Base-by-base conservation (phyloP, 1,140 invertebrate species). In the Drosophila novamexicana region DNA sequence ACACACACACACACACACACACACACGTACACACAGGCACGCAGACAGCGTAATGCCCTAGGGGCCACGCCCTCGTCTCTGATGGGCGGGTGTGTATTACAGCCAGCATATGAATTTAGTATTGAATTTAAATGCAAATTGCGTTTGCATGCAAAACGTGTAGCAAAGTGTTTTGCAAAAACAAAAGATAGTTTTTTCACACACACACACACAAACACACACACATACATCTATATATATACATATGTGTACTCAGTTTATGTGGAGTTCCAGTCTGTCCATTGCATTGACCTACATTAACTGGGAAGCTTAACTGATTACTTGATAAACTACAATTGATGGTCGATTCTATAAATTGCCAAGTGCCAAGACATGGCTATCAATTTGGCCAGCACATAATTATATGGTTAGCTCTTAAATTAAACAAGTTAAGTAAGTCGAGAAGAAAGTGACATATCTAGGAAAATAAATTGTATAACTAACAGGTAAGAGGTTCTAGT, bases 91-190 rank as follows among this genome's bases (percentile, higher is more conserved):
- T 88, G 83, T 88, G 61, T 77, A 89, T 89, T 80, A 89, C 84
- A 89, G 76, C 42, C 73, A 83, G 79, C 84, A 88, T 88, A 88
- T 88, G 84, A 88, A 88, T 88, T 88, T 88, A 82, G 79, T 88
- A 88, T 88, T 88, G 79, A 88, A 88, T 88, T 88, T 88, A 88
- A 88, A 88, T 88, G 84, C 84, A 88, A 88, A 88, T 88, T 89
- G 84, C 84, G 84, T 88, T 84, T 83, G 77, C 84, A 84, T 88
- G 80, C 80, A 83, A 89, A 88, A 52, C 77, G 84, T 78, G 83
- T 79, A 81, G 76, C 73, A 86, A 86, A 86, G 50, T 32, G 50
- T 36, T 34, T 34, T 1, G 8, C 14, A 32, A 37, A 54, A 54
- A 37, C 52, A 36, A 37, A 16, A 36, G 34, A 54, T 54, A 37